Evolutionary conservation across 2,888 invertebrate species (phyloP).

Genomic region (Acanthosoma haemorrhoidale): DNA sequence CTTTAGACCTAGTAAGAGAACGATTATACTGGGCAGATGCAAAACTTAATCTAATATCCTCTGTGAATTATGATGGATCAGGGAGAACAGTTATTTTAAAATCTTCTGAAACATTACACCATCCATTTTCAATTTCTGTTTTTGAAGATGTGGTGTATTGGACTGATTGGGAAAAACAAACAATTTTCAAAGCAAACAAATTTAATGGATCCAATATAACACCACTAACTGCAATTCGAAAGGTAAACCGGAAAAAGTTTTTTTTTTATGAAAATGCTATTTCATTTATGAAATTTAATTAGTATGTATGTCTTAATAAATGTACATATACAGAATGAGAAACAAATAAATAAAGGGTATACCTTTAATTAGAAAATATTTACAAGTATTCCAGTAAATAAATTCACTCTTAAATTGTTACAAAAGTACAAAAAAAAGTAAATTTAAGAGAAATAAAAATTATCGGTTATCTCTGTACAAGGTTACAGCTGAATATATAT

Average conservation of each 20-base stretch:
- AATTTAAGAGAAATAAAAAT: no score
- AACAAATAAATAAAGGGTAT: no score
- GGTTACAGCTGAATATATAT: no score
- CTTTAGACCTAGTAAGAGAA: constrained; percentile 81
- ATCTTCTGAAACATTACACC: constrained; percentile 70
- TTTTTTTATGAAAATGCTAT: not conserved
- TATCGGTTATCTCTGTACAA: no score
- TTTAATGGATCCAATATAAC: constrained; percentile 77
- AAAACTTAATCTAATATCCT: constrained; percentile 81
- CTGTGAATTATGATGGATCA: constrained; percentile 81
- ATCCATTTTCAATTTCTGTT: constrained; percentile 90
- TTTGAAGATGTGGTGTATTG: constrained; percentile 97
- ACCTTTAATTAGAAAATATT: no score
- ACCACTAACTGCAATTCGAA: constrained; percentile 55
- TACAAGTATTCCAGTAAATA: no score
- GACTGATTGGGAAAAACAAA: constrained; percentile 97
- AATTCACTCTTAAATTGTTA: not conserved
- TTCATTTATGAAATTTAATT: not conserved
- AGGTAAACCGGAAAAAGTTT: not conserved
- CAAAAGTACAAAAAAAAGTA: not conserved
- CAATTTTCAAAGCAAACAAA: constrained; percentile 87
- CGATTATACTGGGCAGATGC: constrained; percentile 96
- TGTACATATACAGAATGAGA: no score
- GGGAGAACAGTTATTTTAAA: constrained; percentile 65
- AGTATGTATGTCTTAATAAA: no score